phyloP scores from a whole-genome alignment of 2,113 vertebrate species.

The Cephalopholis sonnerati region DNA sequence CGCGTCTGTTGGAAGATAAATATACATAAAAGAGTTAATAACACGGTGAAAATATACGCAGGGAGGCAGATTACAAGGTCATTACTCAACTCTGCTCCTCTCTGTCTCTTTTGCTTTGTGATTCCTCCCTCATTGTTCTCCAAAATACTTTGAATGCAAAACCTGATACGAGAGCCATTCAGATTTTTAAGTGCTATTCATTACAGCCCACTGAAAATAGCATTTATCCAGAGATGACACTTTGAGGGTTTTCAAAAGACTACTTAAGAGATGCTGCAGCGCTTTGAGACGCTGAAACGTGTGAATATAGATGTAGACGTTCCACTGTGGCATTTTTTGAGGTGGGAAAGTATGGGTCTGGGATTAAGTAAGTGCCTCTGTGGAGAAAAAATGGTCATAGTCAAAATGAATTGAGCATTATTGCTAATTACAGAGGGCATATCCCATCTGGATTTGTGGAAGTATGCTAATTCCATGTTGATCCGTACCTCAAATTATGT shows the following conservation, averaged over 20 bases:
- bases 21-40: slow-evolving; percentile 56
- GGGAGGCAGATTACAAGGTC: slow-evolving; percentile 69
- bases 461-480: slow-evolving; percentile 70
- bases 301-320: slow-evolving; percentile 49
- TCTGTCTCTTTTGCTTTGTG: slow-evolving; percentile 71
- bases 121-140: slow-evolving; percentile 72
- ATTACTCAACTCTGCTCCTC: slow-evolving; percentile 71
- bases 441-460: slow-evolving; percentile 59
- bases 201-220: slow-evolving; percentile 68
- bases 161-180: slow-evolving; percentile 75
- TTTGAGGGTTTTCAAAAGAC: slow-evolving; percentile 65
- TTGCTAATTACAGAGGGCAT: slow-evolving; percentile 68
- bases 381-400: slow-evolving; percentile 25
- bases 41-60: slow-evolving; percentile 55
- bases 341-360: slow-evolving; percentile 54
- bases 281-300: slow-evolving; percentile 49
- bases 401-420: slow-evolving; percentile 50
- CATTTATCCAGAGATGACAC: slow-evolving; percentile 74
- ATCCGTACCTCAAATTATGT: slow-evolving; percentile 68
- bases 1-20: slow-evolving; percentile 54
- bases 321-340: slow-evolving; percentile 54
- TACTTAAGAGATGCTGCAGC: slow-evolving; percentile 56
- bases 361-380: slow-evolving; percentile 50
- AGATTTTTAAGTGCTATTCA: slow-evolving; percentile 77
- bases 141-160: slow-evolving; percentile 70